Base-by-base conservation (phyloP, 2,113 vertebrate species). In the Odocoileus hemionus region DNA sequence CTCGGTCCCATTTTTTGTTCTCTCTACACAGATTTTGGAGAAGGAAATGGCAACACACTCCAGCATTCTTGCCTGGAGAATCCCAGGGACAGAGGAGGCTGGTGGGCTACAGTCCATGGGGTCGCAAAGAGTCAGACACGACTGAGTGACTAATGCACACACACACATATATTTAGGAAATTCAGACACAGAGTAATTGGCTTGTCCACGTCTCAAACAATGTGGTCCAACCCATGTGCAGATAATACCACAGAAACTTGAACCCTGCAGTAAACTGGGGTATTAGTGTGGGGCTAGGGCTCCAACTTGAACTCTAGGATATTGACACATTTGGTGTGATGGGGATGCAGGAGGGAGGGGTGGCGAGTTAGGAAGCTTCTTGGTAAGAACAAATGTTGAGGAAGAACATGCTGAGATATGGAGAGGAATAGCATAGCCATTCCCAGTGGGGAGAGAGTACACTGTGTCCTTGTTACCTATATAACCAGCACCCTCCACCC, bases 401-500 rank as follows among this genome's bases (percentile, higher is more conserved):
- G 36, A 28, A 39, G 19, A 87, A 86, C 47, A 54, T 8, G 3
- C 3, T n/a, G 43, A 85, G 95, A 91, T 6, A 47, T 55, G 64
- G 45, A 47, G 88, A 25, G 8, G 6, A 82, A 58, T 19, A 85
- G 25, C 26, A 78, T 16, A 47, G 7, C 4, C 30, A 43, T 30
- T 94, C 28, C 36, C 36, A n/a, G 39, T 26, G 8, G n/a, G 94
- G 28, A 45, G 43, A n/a, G 43, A n/a, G 25, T 52, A 61, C 17
- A 15, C 9, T 0, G 0, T 6, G 2, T n/a, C 7, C 9, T 19
- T 94, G 1, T 47, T 52, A 78, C 92, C 60, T 36, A 7, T 26
- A 36, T 16, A 70, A 16, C 28, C 28, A 23, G 9, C 25, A 47
- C 4, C 17, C 36, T 43, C 43, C 5, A n/a, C 60, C 50, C 28